A percentile compares a stretch with the other conserved stretches of the same genome.
Evolutionary conservation across 1,140 invertebrate genomes (phyloP).

Genomic region (Achroia grisella): DNA sequence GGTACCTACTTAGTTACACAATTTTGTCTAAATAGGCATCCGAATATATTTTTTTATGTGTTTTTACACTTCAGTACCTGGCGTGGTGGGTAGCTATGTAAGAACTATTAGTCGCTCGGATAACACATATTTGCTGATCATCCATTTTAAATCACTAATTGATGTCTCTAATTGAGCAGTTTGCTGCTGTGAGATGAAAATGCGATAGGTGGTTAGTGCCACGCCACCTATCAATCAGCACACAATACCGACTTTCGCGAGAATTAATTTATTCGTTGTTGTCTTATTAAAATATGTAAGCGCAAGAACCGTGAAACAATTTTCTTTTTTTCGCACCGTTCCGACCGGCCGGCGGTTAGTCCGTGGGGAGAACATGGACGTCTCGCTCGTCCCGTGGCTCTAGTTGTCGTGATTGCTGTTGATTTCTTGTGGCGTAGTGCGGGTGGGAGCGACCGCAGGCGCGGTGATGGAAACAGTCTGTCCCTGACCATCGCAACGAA

Average conservation of each 20-base stretch:
- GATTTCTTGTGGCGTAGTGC: conserved; percentile 4
- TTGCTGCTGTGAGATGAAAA: conserved; percentile 48
- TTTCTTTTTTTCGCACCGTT: conserved; percentile 53
- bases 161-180: conserved; percentile 34
- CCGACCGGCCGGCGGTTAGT: conserved; percentile 37
- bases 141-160: conserved; percentile 17
- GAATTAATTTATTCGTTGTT: conserved; percentile 57
- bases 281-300: conserved; percentile 63
- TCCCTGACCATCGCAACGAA: conserved; percentile 29
- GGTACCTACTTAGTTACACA: too few relatives aligned
- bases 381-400: conserved; percentile 39
- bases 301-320: conserved; percentile 65
- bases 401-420: conserved; percentile 12
- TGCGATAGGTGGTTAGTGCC: conserved; percentile 26
- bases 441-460: conserved; percentile 17
- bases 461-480: conserved; percentile 34
- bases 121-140: conserved; percentile 10
- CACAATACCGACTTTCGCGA: conserved; percentile 56
- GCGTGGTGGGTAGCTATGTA: background rate
- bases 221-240: conserved; percentile 41
- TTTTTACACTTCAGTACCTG: too few relatives aligned
- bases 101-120: conserved; percentile 3
- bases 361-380: conserved; percentile 37
- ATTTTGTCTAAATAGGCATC: too few relatives aligned
- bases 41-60: too few relatives aligned